Evolutionary conservation across 2,888 invertebrate genomes (phyloP).

Genomic region (Thelaira solivaga): DNA sequence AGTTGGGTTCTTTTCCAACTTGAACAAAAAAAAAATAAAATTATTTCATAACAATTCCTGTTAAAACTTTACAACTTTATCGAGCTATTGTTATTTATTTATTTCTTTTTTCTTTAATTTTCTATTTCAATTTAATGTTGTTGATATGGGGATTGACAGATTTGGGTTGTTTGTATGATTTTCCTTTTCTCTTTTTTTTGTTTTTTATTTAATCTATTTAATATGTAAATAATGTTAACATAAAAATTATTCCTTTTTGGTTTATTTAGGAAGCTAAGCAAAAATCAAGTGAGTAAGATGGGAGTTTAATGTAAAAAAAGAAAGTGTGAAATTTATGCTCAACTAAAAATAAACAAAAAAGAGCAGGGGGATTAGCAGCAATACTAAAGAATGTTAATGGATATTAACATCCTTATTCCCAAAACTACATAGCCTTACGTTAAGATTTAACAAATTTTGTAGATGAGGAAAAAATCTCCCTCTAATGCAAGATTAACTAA

Average conservation of each 20-base stretch:
- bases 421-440: too few relatives aligned
- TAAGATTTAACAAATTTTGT: too few relatives aligned
- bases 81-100: not conserved
- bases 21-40: not conserved
- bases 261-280: not conserved
- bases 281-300: too few relatives aligned
- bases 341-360: too few relatives aligned
- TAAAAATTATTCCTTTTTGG: too few relatives aligned
- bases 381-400: too few relatives aligned
- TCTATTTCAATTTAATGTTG: constrained; percentile 59
- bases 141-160: constrained; percentile 62
- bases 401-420: too few relatives aligned
- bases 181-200: not conserved
- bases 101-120: constrained; percentile 17
- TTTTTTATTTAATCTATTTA: constrained; percentile 52
- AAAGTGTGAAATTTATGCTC: too few relatives aligned
- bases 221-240: constrained; percentile 53
- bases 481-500: too few relatives aligned
- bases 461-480: too few relatives aligned
- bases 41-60: constrained; percentile 53
- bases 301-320: not conserved
- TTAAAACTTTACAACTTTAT: constrained; percentile 58
- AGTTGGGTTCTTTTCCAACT: not conserved
- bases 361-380: too few relatives aligned
- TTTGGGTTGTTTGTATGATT: constrained; percentile 52